Evolutionary conservation across 30 jellyfish, hydroid and myxozoan genomes (phyloP), one percentile per base, ranked within the genome.

Genomic region (Hydractinia echinata): DNA sequence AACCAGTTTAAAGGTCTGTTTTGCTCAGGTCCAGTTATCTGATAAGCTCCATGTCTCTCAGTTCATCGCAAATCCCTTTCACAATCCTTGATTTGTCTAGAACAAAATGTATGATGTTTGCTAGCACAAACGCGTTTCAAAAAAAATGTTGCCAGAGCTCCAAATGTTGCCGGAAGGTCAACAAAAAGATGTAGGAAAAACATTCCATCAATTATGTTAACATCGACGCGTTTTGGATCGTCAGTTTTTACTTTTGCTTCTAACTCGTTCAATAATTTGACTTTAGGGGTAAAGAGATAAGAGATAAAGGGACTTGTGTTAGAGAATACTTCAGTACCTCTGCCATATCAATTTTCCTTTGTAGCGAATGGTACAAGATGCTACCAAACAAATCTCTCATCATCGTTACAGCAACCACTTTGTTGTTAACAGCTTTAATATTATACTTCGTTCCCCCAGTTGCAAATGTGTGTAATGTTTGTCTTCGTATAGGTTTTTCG

Each of bases 311-410:
- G 15, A 30, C 79, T 11, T n/a, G 53, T 20, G 79, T 68, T 49
- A 68, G 3, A 11, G 79, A 15, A 30, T 30, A 30, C 44, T 30
- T 30, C 44, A 0, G 44, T 30, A 30, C 44, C 44, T 30, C 44
- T 30, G 79, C 39, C 79, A 68, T 68, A 68, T 68, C 79, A 11
- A 68, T 68, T 49, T 68, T 68, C 21, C 19, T 11, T 11, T 0
- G 53, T 11, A 68, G 79, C 15, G 79, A 15, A 20, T 15, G 1
- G 21, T 11, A 68, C 15, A 68, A 20, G 21, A 68, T 68, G 53
- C 79, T 68, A 10, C 79, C 79, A 3, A 15, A 68, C n/a, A 68
- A 11, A 68, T 68, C 79, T 68, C 79, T 30, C 21, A 20, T 30
- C 51, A 3, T 68, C 13, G 54, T 20, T 11, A 30, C 3, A 20